Evolutionary conservation across 1,140 invertebrate genomes (phyloP), one percentile per base, ranked within the genome.

Genomic region (Antheraea mylitta): DNA sequence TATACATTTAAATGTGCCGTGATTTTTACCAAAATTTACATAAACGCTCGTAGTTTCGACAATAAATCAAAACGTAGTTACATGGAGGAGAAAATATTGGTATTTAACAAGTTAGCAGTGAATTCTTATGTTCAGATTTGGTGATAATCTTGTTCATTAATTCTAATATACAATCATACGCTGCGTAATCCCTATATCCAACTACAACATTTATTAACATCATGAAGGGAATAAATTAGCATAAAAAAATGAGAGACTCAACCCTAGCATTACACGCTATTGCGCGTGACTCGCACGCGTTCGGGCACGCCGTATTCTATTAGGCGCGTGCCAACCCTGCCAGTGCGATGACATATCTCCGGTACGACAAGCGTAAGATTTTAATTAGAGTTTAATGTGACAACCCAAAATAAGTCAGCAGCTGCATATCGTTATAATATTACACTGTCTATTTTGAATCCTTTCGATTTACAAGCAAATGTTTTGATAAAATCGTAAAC

Each of bases 271-370:
- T 61, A n/a, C 59, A 61, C 59, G 59, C 59, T 19, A 61, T 22
- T 36, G 30, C 59, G 59, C 59, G 59, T 61, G 59, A 61, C 59
- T 61, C 59, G 45, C 45, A 53, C 45, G 45, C 45, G 30, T 61
- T 61, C 59, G 9, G 59, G 30, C 18, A 61, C 59, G 30, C 59
- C 16, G 10, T 19, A 19, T 61, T 61, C 59, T 61, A 61, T 61
- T 61, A 61, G 9, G 59, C 59, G 59, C 59, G 59, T 16, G 18
- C 59, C 59, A 36, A 61, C 59, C 18, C 18, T 36, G 59, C 59
- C 59, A 0, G 45, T 53, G 16, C 45, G 45, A 53, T 53, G 45
- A 53, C 45, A 53, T 53, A 53, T 53, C 45, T 53, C 45, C 45
- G 45, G 45, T 53, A 53, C 6, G 45, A 53, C 45, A 53, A 53